Evolutionary conservation across 2,888 invertebrate species (phyloP).

Genomic region (Conomelus anceps): DNA sequence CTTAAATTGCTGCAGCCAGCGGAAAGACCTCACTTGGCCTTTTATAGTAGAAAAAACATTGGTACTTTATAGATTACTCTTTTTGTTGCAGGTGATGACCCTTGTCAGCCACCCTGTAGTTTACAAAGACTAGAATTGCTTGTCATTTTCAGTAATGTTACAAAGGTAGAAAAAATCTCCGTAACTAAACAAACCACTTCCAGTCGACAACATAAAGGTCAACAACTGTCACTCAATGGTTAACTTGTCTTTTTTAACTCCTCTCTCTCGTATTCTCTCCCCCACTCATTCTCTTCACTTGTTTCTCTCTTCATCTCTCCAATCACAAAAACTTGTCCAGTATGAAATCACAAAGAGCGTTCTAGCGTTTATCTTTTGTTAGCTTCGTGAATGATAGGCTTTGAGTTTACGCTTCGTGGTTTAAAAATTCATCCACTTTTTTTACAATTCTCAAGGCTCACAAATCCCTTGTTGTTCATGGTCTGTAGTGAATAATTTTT

Average conservation of each 20-base stretch:
- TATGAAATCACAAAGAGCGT: not conserved
- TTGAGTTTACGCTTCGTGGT: not conserved
- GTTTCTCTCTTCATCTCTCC: not conserved
- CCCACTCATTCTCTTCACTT: not conserved
- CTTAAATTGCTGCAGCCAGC: too few relatives aligned
- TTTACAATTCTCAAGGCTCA: not conserved
- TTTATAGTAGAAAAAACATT: not conserved
- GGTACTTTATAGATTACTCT: not conserved
- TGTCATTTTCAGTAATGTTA: not conserved
- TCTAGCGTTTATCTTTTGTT: not conserved
- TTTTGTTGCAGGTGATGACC: not conserved
- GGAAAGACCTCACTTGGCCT: not conserved
- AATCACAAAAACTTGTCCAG: not conserved
- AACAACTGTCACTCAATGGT: not conserved
- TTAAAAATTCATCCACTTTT: not conserved
- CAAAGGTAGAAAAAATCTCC: not conserved
- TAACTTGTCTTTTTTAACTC: not conserved
- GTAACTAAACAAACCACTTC: not conserved
- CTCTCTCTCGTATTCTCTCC: not conserved
- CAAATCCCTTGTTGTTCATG: not conserved
- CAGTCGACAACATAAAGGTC: not conserved
- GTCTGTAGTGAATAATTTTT: not conserved
- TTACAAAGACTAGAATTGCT: not conserved
- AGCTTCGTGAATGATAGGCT: not conserved
- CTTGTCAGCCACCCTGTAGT: not conserved